Evolutionary conservation across 2,113 vertebrate genomes (phyloP).

Genomic region (Nyctibius bracteatus): DNA sequence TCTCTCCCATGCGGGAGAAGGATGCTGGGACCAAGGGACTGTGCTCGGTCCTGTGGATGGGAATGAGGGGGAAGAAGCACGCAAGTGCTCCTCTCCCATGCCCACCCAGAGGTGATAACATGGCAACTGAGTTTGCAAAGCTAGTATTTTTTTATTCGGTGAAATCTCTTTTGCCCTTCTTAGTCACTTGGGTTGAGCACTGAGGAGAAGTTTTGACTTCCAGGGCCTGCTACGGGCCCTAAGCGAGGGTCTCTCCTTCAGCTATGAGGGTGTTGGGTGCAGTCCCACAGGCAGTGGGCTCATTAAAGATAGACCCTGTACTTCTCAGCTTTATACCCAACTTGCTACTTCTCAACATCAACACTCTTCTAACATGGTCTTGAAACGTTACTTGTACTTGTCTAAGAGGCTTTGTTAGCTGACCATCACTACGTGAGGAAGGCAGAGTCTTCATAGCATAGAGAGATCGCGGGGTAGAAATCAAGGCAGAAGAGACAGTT

Average conservation of each 20-base stretch:
- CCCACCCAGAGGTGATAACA: fast-evolving
- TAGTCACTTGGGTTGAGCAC: not conserved
- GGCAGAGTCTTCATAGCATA: not conserved
- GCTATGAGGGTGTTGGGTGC: not conserved
- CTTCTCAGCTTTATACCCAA: not conserved
- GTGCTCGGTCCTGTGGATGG: not conserved
- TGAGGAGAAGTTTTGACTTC: not conserved
- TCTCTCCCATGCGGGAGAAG: not conserved
- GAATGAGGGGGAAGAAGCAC: not conserved
- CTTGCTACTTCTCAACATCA: not conserved
- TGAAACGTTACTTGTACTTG: not conserved
- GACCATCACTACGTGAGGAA: not conserved
- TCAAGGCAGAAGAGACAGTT: not conserved
- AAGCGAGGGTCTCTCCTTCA: not conserved
- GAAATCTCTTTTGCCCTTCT: not conserved
- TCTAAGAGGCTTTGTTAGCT: not conserved
- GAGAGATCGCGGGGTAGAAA: not conserved
- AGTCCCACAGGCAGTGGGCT: not conserved
- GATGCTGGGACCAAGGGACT: not conserved
- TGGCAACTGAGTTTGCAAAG: not conserved
- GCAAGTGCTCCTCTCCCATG: not conserved
- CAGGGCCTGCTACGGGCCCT: not conserved
- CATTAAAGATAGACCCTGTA: not conserved
- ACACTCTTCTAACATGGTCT: not conserved
- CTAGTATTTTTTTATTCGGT: not conserved